Base-by-base conservation (phyloP, 2,888 invertebrate species). In the Drosophila multiciliata region DNA sequence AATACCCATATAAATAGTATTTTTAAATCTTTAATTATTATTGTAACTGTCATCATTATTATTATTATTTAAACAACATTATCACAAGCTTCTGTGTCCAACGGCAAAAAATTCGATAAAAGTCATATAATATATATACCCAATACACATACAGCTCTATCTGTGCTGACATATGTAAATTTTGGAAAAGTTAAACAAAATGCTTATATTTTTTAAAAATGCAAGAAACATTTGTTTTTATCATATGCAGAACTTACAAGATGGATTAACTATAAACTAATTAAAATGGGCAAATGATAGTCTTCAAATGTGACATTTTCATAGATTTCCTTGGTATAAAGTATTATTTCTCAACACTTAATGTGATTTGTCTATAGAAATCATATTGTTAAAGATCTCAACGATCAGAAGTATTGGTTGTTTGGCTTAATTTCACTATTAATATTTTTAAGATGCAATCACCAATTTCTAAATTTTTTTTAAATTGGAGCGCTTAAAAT, bases 111-210 rank as follows among this genome's bases (percentile, higher is more conserved):
- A 76, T 69, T 75, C 65, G 70, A 75, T 82, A 74, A 82, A 83
- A 83, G 88, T 87, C 86, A 84, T 78, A 64, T 63, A 48, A 88
- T 78, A 75, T 60, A 64, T 38, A 70, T 66, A 66, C 52, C 49
- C 53, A 40, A 48, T 52, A 58, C 57, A 60, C 65, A 66, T 64
- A 66, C 29, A 23, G 45, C 45, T 45, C 45, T 45, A 8, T 23
- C 15, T 23, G 15, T 15, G 45, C 45, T 55, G 48, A 61, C 60
- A 66, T 40, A 52, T 63, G 53, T 63, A 60, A 62, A 70, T 58
- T 55, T 38, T 55, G 55, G 38, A 55, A 55, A 55, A 55, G 12
- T 55, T 55, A 15, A 52, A 33, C 35, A 35, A 53, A 32, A 53
- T 9, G n/a, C 11, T 45, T 7, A 15, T 23, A 20, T 23, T 23